Evolutionary conservation across 1,140 invertebrate species (phyloP).

Genomic region (Oscheius sp.): DNA sequence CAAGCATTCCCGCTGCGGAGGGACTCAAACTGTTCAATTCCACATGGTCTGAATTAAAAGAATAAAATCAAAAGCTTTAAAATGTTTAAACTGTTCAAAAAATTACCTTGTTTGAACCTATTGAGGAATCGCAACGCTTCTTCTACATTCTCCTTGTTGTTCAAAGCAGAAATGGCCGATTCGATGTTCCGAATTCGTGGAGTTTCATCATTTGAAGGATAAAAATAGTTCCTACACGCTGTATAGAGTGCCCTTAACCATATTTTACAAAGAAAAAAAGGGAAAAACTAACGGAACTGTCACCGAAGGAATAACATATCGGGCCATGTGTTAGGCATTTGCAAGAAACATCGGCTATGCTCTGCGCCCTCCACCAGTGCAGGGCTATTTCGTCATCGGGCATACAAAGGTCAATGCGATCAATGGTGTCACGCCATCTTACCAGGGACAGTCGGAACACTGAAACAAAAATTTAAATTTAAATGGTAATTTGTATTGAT

Average conservation of each 20-base stretch:
- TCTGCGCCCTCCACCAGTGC: neutral
- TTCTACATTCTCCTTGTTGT: constrained; percentile 15
- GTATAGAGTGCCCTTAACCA: constrained; percentile 11
- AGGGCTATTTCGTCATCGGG: neutral
- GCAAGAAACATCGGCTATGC: neutral
- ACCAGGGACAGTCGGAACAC: too few species aligned
- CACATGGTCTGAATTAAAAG: neutral
- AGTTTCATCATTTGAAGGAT: constrained; percentile 8
- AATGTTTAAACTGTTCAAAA: neutral
- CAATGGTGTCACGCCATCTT: neutral
- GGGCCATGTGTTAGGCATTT: constrained; percentile 28
- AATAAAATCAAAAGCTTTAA: neutral
- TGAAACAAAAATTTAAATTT: too few species aligned
- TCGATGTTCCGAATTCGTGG: constrained; percentile 4
- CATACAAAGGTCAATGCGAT: neutral
- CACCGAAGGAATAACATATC: constrained; percentile 31
- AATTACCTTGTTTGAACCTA: constrained; percentile 9
- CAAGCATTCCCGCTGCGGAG: neutral
- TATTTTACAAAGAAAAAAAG: neutral
- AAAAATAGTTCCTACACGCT: constrained; percentile 14
- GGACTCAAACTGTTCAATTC: constrained; percentile 4
- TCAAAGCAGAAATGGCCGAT: constrained; percentile 15
- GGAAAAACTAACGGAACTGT: constrained; percentile 15
- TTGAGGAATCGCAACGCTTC: constrained; percentile 19
- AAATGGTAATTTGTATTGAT: too few species aligned